Evolutionary conservation across 2,888 invertebrate genomes (phyloP).

Genomic region (Andricus quercusramuli): DNA sequence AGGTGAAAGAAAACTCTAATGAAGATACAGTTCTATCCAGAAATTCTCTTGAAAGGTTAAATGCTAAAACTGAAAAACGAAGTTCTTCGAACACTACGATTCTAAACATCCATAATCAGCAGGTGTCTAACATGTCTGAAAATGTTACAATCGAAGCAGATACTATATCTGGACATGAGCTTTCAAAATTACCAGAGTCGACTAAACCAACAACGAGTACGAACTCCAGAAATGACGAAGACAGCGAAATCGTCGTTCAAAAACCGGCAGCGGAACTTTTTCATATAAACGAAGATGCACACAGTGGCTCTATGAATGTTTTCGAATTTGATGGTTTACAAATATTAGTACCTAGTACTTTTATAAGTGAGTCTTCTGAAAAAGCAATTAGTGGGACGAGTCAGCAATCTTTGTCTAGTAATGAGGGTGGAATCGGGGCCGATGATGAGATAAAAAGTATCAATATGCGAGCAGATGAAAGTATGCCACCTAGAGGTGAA

Average conservation of each 20-base stretch:
- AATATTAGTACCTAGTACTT: conserved; percentile 77
- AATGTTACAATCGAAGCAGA: conserved; percentile 44
- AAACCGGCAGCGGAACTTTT: conserved; percentile 73
- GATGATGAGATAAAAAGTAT: conserved; percentile 80
- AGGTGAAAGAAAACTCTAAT: background rate
- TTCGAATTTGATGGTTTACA: conserved; percentile 80
- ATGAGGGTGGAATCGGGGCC: conserved; percentile 73
- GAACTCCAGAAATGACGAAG: conserved; percentile 70
- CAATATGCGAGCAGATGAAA: conserved; percentile 91
- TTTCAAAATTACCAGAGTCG: conserved; percentile 61
- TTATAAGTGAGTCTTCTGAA: conserved; percentile 76
- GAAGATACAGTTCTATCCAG: conserved; percentile 38
- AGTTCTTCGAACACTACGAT: background rate
- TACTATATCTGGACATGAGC: conserved; percentile 60
- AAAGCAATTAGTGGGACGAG: conserved; percentile 77
- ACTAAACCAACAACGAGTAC: conserved; percentile 69
- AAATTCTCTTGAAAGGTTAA: background rate
- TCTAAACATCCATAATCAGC: background rate
- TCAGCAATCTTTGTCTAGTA: conserved; percentile 76
- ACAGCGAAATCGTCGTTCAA: conserved; percentile 66
- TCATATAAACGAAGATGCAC: conserved; percentile 76
- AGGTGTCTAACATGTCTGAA: conserved; percentile 16
- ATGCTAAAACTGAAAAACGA: background rate
- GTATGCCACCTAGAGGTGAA: conserved; percentile 93
- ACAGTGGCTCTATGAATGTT: conserved; percentile 78